Evolutionary conservation across 2,797 vertebrate species (phyloP).

Genomic region (Leptatherina wallacei): DNA sequence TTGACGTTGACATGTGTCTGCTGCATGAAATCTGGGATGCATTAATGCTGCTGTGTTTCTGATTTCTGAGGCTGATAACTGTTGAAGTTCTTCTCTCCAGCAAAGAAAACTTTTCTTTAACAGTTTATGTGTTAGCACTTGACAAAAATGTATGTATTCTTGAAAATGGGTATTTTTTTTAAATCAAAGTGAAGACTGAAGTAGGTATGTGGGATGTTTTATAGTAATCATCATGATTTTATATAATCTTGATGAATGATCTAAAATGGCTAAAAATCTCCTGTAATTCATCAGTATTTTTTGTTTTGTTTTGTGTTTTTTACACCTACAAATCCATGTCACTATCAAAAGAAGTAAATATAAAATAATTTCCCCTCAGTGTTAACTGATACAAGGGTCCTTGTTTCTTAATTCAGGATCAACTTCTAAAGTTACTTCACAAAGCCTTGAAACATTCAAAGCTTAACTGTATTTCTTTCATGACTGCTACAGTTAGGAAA

Average conservation of each 20-base stretch:
- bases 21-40: neutral
- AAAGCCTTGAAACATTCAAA: neutral
- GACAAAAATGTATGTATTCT: neutral
- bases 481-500: neutral
- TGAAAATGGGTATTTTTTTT: neutral
- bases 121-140: neutral
- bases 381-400: neutral
- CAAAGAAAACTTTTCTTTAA: neutral
- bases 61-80: neutral
- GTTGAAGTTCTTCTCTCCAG: neutral
- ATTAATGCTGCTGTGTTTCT: neutral
- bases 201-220: neutral
- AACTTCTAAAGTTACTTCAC: neutral
- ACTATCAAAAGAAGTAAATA: neutral
- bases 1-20: neutral
- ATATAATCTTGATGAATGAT: neutral
- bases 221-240: neutral
- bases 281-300: neutral
- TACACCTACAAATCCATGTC: neutral
- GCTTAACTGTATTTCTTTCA: too few relatives aligned
- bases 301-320: neutral
- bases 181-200: neutral
- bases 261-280: neutral
- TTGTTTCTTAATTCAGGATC: too few relatives aligned
- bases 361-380: neutral